Conservation (phyloP, 2,797 vertebrate species). For the Columba guinea region DNA sequence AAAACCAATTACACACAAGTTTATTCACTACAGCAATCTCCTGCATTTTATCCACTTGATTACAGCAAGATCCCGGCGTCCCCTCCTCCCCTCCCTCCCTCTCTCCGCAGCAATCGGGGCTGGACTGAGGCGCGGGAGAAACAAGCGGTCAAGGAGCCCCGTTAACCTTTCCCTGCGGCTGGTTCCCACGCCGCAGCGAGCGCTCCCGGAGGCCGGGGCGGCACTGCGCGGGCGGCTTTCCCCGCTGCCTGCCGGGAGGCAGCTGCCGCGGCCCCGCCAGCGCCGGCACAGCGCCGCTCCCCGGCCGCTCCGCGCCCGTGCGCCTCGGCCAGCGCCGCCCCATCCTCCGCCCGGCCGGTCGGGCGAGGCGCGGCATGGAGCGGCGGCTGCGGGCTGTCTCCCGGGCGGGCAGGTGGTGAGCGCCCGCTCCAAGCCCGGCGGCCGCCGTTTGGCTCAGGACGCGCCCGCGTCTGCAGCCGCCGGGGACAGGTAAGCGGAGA, state of each 20-base stretch:
- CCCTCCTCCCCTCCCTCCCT: no score
- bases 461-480: neutral
- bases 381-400: neutral
- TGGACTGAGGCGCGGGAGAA: rapidly evolving
- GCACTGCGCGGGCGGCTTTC: no score
- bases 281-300: neutral
- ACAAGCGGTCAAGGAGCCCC: neutral
- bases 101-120: neutral
- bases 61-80: no score
- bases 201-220: no score
- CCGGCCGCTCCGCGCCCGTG: neutral
- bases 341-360: no score
- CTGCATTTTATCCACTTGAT: rapidly evolving
- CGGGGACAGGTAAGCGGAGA: neutral
- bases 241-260: neutral
- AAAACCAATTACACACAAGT: rapidly evolving
- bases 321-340: neutral
- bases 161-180: rapidly evolving
- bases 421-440: neutral
- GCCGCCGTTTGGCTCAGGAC: neutral
- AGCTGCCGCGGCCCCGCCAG: neutral
- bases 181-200: neutral
- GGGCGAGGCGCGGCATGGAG: neutral
- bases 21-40: neutral
- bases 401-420: neutral